Conservation (phyloP, 2,113 vertebrate species). For the Candoia aspera region DNA sequence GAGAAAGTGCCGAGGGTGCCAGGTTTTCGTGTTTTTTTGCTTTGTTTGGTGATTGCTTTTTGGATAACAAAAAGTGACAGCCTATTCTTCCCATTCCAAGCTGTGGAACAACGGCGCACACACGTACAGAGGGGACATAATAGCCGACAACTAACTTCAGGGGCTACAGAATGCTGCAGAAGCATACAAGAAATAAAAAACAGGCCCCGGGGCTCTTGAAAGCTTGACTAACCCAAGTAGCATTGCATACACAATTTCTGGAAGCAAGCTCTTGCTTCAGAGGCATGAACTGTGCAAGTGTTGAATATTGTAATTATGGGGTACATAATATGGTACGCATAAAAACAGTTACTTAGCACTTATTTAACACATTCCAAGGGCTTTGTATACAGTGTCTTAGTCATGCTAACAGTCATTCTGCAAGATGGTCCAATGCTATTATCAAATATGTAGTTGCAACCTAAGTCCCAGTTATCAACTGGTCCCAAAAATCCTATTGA, state of each 20-base stretch:
- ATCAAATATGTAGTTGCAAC: neutral
- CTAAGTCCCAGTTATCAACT: neutral
- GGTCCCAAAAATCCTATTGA: neutral
- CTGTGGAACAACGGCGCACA: neutral
- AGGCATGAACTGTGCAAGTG: neutral
- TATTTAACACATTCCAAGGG: neutral
- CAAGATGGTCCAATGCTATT: neutral
- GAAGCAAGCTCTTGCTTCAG: neutral
- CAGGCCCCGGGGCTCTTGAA: neutral
- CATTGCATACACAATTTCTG: neutral
- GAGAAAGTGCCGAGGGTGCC: neutral
- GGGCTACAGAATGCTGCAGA: neutral
- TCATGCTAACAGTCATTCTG: neutral
- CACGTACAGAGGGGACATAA: neutral
- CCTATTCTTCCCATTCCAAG: neutral
- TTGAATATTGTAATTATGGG: neutral
- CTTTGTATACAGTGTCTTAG: neutral
- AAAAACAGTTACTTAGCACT: neutral
- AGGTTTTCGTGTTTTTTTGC: neutral
- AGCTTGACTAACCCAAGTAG: neutral
- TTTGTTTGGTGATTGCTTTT: neutral
- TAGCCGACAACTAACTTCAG: neutral
- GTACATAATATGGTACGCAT: neutral
- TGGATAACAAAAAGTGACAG: neutral
- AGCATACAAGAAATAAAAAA: neutral